Base-by-base conservation (phyloP, 2,888 invertebrate species). In the Nemotelus nigrinus region DNA sequence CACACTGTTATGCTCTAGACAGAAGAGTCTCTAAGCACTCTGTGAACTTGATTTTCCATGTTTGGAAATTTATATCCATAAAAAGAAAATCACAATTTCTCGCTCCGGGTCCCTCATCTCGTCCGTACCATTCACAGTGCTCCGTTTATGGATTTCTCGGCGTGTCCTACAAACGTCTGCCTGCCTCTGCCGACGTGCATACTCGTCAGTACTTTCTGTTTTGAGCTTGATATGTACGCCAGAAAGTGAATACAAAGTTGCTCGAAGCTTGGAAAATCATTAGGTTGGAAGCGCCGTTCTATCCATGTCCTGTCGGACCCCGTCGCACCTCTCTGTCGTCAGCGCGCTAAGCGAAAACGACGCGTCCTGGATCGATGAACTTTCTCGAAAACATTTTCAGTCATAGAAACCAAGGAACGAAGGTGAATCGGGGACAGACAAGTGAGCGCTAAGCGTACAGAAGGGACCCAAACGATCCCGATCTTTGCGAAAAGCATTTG, bases 41-140 rank as follows among this genome's bases (percentile, higher is more conserved):
- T 55, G 57, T 48, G 53, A 57, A 71, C 71, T 71, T 71, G 71
- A 71, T 71, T 71, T 71, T 25, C 71, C 71, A 71, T 71, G 71
- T 55, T 71, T 55, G 53, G 55, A 55, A 71, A 71, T 55, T 71
- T 71, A 55, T 68, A 50, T 68, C 53, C 50, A 68, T 71, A 57
- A 71, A 71, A 71, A 4, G 71, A 60, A 50, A 74, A 60, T 50
- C 74, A 10, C 47, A 58, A 25, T 8, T 60, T 39, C 44, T 45
- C 44, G 41, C 39, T 6, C 43, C 71, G 5, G 7, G 64, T 43
- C 50, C 45, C 4, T 43, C 50, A 25, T 53, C 41, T 10, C 48
- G 48, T 48, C 44, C 67, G 50, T 5, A 57, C 57, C 57, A 57
- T 3, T 57, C 57, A 3, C 25, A 10, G 25, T 57, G n/a, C 57